Base-by-base conservation (phyloP, 1,140 invertebrate species). In the Drosophila seguyi region DNA sequence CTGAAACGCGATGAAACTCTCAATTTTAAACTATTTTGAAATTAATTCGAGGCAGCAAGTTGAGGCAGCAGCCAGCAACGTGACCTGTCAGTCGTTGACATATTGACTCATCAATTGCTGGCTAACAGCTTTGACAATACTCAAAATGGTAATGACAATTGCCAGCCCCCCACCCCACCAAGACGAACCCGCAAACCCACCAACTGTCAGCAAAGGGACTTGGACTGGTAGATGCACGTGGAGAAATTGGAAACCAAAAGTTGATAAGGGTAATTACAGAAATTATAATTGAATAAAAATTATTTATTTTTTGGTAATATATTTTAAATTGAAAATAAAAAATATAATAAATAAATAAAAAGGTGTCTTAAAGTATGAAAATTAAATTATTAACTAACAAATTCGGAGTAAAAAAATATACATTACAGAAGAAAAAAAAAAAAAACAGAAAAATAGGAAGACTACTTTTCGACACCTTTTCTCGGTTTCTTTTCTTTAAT, bases 31-130 rank as follows among this genome's bases (percentile, higher is more conserved):
- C 53, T 73, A 59, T 73, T 69, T 41, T 22, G 36, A 75, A 63
- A 65, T 57, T 34, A 56, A 75, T 50, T 2, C 2, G 25, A 4
- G 4, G 59, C 27, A 29, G 36, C 36, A 27, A 13, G 14, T 42
- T 42, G n/a, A 4, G n/a, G n/a, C 18, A 42, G 78, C 18, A 45
- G 78, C 42, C 13, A 25, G 59, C 62, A 87, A 87, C 83, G 83
- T 87, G 84, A 87, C 80, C 72, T 77, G 84, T 88, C 85, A 81
- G 57, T 60, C 53, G 63, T 53, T 87, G 84, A 87, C 84, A 84
- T 87, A 87, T 88, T 87, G 84, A 87, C 80, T 81, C 84, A 87
- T 87, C 84, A 81, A 84, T 87, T 84, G 79, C 47, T 71, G 84
- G 52, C 79, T 50, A 77, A 71, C 63, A 71, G 78, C 77, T 45